Evolutionary conservation across 2,797 vertebrate genomes (phyloP), one percentile per base, ranked within the genome.

Genomic region (Coilia nasus): DNA sequence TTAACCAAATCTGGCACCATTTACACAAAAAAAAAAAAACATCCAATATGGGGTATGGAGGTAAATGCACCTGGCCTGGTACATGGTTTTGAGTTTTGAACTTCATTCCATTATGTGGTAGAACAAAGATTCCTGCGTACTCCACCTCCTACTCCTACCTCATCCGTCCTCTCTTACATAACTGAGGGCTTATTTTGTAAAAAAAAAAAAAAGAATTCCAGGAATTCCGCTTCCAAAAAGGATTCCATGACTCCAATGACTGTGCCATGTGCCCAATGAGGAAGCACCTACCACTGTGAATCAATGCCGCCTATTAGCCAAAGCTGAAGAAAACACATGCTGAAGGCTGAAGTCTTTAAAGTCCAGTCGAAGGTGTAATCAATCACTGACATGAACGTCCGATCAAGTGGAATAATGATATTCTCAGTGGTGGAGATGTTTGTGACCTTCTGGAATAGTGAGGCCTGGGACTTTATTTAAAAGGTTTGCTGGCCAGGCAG

Each of bases 1-100:
- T 88, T 91, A 93, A 93, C 94, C 91, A 84, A 90, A 94, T 92
- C 90, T 90, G 31, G 92, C 94, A 94, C 92, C 91, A 90, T 92
- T 86, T 87, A 83, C 41, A 85, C 83, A 89, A 87, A 90, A 89
- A n/a, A n/a, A n/a, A n/a, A n/a, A n/a, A n/a, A n/a, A n/a, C n/a
- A n/a, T n/a, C n/a, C n/a, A n/a, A n/a, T n/a, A n/a, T n/a, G n/a
- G n/a, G n/a, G n/a, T n/a, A n/a, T n/a, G n/a, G n/a, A n/a, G n/a
- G n/a, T n/a, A n/a, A n/a, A n/a, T n/a, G n/a, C n/a, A n/a, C 35
- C 35, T 41, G 35, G 35, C 35, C 2, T 41, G 35, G 35, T 41
- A 41, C 35, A 41, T 41, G 5, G 35, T 41, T 41, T 41, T 2
- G 35, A 41, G 2, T 41, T 41, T 54, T 54, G 1, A 3, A 54